Conservation (phyloP, 2,113 vertebrate genomes). For the Tychaedon coryphoeus region DNA sequence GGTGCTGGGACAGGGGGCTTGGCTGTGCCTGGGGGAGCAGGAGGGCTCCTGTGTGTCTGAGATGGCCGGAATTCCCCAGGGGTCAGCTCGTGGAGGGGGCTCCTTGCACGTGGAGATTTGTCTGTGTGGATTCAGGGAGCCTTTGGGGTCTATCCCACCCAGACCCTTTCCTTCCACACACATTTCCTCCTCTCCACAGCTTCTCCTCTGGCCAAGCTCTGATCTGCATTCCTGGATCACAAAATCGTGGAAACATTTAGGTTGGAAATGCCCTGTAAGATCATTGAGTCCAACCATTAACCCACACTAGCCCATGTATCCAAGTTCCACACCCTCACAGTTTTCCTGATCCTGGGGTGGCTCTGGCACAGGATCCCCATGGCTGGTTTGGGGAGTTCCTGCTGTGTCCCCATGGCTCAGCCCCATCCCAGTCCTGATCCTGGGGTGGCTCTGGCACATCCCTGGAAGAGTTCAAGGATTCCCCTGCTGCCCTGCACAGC, state of each 20-base stretch:
- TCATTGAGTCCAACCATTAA: neutral
- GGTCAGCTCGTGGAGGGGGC: fast-evolving
- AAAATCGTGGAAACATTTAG: neutral
- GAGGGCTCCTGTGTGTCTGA: fast-evolving
- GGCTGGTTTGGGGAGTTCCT: no score
- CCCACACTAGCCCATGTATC: neutral
- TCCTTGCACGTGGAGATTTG: neutral
- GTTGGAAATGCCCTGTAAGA: neutral
- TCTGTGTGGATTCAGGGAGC: fast-evolving
- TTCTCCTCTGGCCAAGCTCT: neutral
- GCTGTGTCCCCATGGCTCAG: no score
- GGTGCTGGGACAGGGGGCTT: fast-evolving
- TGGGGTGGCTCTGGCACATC: no score
- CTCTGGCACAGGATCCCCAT: no score
- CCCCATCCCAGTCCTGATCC: no score
- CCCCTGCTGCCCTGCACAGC: neutral
- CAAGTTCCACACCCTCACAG: neutral
- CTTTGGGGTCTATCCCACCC: neutral
- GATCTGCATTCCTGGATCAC: neutral
- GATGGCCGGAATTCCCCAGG: neutral
- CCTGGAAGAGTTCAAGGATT: no score
- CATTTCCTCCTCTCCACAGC: fast-evolving
- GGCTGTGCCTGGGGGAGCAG: neutral
- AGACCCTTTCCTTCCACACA: neutral
- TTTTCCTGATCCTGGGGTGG: no score